These are phyloP conservation scores for Scaptomyza hsui DNA, from an alignment of 1,140 invertebrate species.

Conservation along the genomic window DNA sequence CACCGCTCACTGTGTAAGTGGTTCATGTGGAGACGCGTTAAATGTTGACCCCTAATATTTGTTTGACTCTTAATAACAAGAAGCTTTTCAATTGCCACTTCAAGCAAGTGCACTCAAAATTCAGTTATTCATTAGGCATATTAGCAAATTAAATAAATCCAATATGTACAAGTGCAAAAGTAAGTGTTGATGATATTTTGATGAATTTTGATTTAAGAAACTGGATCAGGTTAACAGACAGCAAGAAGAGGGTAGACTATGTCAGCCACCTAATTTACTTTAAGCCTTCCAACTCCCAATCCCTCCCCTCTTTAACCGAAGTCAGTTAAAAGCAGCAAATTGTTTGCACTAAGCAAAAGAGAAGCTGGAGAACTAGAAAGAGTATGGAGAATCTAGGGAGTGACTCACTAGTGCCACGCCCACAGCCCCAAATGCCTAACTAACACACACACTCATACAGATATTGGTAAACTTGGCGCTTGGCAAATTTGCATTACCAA, in stretches of 20 bases:
- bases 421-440: constrained; percentile 13
- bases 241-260: not conserved
- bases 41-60: too few relatives aligned
- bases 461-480: constrained; percentile 1
- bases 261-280: constrained; percentile 66
- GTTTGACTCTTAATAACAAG: too few relatives aligned
- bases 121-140: constrained; percentile 4
- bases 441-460: not conserved
- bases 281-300: constrained; percentile 38
- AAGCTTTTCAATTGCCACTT: not conserved
- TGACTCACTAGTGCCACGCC: constrained; percentile 24
- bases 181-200: not conserved
- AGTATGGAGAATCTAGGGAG: constrained; percentile 24
- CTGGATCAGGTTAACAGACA: constrained; percentile 2
- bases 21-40: too few relatives aligned
- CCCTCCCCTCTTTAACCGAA: not conserved
- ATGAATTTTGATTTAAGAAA: constrained; percentile 8
- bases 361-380: constrained; percentile 13
- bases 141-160: not conserved
- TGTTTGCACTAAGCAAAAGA: constrained; percentile 45
- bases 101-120: not conserved
- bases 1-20: too few relatives aligned
- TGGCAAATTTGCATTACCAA: constrained; percentile 68
- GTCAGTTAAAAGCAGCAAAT: constrained; percentile 55
- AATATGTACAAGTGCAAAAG: too few relatives aligned